Evolutionary conservation across 2,113 vertebrate species (phyloP), one percentile per base, ranked within the genome.

Genomic region (Gobiocypris rarus): DNA sequence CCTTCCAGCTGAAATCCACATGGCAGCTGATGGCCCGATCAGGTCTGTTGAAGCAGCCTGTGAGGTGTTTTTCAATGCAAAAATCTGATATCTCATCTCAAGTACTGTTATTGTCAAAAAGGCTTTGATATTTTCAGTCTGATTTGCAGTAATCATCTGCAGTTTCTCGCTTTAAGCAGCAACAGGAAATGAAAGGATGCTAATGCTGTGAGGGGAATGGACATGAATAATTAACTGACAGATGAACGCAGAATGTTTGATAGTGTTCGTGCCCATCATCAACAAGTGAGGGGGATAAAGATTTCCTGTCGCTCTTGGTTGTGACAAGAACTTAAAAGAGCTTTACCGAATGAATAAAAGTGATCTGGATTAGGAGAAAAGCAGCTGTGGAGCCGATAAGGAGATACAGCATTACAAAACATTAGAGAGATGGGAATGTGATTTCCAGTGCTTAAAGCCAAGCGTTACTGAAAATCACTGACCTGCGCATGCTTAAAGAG

Each of bases 171-270:
- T 45, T 63, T 26, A 63, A 38, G 38, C 22, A 15, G 67, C 54
- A 63, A 22, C 22, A n/a, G 48, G 41, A 41, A 56, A 45, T 17
- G 24, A 65, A 43, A 58, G 83, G 50, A 61, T 15, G 17, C 69
- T 70, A 69, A 38, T n/a, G 74, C 74, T 54, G 52, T 76, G 74
- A 56, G 50, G 50, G 52, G 50, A 76, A 76, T 76, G 74, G 74
- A 56, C 50, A 76, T 56, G 50, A 56, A 76, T 76, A 76, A 56
- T 76, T 76, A 73, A 73, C 11, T 48, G 70, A 73, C 70, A 73
- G 45, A 73, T 73, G 13, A 76, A 54, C 10, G 28, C 1, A 13
- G 74, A 54, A 22, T 56, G 28, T 76, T 38, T 56, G 74, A 76
- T 73, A 48, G 41, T 73, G 41, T 48, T 73, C 13, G n/a, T 73